Conservation (phyloP, 2,888 invertebrate genomes). For the Pseudoips prasinana region DNA sequence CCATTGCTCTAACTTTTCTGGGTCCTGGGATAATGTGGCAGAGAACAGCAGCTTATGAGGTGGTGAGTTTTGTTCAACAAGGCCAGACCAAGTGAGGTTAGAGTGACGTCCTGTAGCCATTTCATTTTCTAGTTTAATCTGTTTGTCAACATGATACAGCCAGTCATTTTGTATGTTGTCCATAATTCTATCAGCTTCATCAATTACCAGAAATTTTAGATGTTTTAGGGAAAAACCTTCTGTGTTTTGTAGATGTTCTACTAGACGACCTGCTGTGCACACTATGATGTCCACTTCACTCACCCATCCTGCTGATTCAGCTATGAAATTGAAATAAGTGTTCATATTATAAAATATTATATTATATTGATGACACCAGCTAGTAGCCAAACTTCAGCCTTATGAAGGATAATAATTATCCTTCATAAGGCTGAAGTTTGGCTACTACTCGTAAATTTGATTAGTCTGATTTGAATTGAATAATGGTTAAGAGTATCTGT, state of each 20-base stretch:
- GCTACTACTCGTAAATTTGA: too few species aligned
- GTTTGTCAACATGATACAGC: conserved; percentile 90
- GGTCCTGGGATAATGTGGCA: conserved; percentile 98
- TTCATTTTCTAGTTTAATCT: conserved; percentile 81
- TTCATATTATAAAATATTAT: neutral
- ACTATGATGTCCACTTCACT: conserved; percentile 92
- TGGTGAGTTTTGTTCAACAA: conserved; percentile 71
- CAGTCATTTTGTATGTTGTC: conserved; percentile 96
- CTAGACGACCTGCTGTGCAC: conserved; percentile 95
- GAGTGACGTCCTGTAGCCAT: conserved; percentile 73
- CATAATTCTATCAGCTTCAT: conserved; percentile 98
- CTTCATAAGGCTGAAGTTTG: too few species aligned
- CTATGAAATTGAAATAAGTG: conserved; percentile 55
- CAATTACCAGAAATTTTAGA: conserved; percentile 92
- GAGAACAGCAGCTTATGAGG: conserved; percentile 97
- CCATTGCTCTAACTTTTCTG: conserved; percentile 95
- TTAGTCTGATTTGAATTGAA: too few species aligned
- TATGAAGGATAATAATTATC: too few species aligned
- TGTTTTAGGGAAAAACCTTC: conserved; percentile 87
- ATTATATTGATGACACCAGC: too few species aligned
- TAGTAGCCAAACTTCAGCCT: too few species aligned
- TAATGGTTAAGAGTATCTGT: too few species aligned
- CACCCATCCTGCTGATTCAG: conserved; percentile 79
- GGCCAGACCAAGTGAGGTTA: conserved; percentile 72
- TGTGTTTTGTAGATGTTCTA: conserved; percentile 94